phyloP scores from a whole-genome alignment of 2,888 invertebrate genomes.

The Hirtodrosophila histrioides region DNA sequence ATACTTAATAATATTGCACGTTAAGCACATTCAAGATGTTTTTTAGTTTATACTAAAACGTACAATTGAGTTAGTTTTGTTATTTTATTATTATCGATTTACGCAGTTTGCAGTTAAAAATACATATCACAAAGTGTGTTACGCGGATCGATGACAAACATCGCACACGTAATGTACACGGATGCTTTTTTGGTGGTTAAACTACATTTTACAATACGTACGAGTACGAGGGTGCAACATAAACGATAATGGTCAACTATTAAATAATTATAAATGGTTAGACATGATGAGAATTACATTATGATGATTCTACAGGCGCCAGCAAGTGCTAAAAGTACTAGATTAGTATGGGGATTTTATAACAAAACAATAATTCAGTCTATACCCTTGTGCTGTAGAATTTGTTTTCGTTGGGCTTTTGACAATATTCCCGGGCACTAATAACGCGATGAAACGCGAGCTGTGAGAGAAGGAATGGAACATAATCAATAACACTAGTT shows the following conservation, averaged over 20 bases:
- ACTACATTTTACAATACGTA: constrained; percentile 37
- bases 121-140: constrained; percentile 62
- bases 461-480: not conserved
- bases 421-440: constrained; percentile 9
- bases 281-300: constrained; percentile 16
- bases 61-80: constrained; percentile 35
- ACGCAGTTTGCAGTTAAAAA: constrained; percentile 43
- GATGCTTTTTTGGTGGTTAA: constrained; percentile 36
- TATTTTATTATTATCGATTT: constrained; percentile 48
- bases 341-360: constrained; percentile 3
- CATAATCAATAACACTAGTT: not conserved
- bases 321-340: constrained; percentile 4
- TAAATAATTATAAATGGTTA: constrained; percentile 17
- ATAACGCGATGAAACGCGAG: constrained; percentile 48
- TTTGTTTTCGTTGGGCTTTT: constrained; percentile 4
- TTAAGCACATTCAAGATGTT: constrained; percentile 24
- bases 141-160: constrained; percentile 17
- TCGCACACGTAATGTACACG: constrained; percentile 27
- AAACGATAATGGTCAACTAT: constrained; percentile 27
- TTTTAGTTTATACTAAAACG: constrained; percentile 21
- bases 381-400: constrained; percentile 33
- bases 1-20: constrained; percentile 18
- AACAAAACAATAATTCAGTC: constrained; percentile 41
- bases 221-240: constrained; percentile 31
- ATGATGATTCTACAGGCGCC: constrained; percentile 15